Percentiles rank a stretch among this genome's conserved stretches.
Evolutionary conservation across 1,140 invertebrate genomes (phyloP).

Genomic region (Pachyrhynchus sulphureomaculatus): DNA sequence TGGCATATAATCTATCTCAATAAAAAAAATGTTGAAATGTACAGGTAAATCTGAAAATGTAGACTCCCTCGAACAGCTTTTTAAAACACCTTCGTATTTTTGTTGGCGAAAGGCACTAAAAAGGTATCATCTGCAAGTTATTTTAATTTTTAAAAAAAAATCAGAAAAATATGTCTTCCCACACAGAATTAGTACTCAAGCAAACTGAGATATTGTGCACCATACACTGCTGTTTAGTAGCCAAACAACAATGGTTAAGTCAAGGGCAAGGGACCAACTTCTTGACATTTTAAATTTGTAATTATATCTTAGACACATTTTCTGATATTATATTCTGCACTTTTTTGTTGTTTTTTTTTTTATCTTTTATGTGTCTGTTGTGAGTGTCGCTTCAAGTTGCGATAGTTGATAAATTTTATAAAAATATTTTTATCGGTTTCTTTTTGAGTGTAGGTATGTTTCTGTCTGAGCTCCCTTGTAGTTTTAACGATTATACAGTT

Average conservation of each 20-base stretch:
- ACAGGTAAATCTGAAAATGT: too few species aligned
- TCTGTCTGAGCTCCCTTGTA: slow-evolving; percentile 43
- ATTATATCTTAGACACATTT: slow-evolving; percentile 58
- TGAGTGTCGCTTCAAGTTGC: slow-evolving; percentile 25
- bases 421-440: slow-evolving; percentile 18
- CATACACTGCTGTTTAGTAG: slow-evolving; percentile 48
- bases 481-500: slow-evolving; percentile 55
- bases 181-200: slow-evolving; percentile 60
- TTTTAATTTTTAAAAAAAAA: slow-evolving; percentile 25
- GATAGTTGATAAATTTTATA: slow-evolving; percentile 22
- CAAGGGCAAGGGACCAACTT: slow-evolving; percentile 44
- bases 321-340: slow-evolving; percentile 49
- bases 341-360: slow-evolving; percentile 22
- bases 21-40: too few species aligned
- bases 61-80: too few species aligned
- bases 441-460: slow-evolving; percentile 23
- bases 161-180: slow-evolving; percentile 89
- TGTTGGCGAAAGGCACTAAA: slow-evolving; percentile 16
- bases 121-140: not conserved
- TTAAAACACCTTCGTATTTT: too few species aligned
- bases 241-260: slow-evolving; percentile 50
- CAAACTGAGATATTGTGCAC: slow-evolving; percentile 48
- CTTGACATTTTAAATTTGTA: slow-evolving; percentile 21
- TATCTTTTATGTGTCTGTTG: slow-evolving; percentile 32
- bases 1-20: too few species aligned